Conservation (phyloP, 2,797 vertebrate species). For the Yasuhikotakia modesta region DNA sequence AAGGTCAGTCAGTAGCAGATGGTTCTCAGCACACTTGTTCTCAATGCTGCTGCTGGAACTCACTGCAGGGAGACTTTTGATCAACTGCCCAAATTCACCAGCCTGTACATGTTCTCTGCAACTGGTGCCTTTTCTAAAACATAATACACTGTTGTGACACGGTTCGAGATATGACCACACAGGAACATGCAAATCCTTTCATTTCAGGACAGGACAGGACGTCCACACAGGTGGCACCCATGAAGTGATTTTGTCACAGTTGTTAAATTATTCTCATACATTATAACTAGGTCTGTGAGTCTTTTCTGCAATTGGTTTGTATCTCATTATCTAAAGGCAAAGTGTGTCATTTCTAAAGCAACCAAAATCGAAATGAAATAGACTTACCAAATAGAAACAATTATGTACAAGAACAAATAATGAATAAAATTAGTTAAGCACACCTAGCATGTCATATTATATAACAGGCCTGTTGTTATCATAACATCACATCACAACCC, state of each 20-base stretch:
- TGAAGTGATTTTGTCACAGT: too few relatives aligned
- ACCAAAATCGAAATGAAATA: too few relatives aligned
- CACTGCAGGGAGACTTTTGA: constrained; percentile 52
- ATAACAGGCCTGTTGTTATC: neutral
- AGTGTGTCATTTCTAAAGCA: neutral
- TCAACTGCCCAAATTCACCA: constrained; percentile 42
- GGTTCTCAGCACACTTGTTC: constrained; percentile 44
- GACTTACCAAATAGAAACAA: neutral
- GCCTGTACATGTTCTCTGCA: constrained; percentile 19
- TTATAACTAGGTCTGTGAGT: too few relatives aligned
- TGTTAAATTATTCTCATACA: too few relatives aligned
- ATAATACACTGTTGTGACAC: constrained; percentile 49
- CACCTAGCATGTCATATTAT: neutral
- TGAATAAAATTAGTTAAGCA: neutral
- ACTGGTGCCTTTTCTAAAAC: constrained; percentile 45
- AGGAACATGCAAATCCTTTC: neutral
- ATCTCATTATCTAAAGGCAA: neutral
- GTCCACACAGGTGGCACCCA: too few relatives aligned
- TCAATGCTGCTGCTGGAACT: constrained; percentile 56
- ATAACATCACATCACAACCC: neutral
- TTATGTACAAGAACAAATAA: neutral
- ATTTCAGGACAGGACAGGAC: neutral
- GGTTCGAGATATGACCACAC: neutral
- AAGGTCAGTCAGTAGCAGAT: constrained; percentile 49
- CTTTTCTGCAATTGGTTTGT: too few relatives aligned